Conservation (phyloP, 2,113 vertebrate species). For the Corvus hawaiiensis region DNA sequence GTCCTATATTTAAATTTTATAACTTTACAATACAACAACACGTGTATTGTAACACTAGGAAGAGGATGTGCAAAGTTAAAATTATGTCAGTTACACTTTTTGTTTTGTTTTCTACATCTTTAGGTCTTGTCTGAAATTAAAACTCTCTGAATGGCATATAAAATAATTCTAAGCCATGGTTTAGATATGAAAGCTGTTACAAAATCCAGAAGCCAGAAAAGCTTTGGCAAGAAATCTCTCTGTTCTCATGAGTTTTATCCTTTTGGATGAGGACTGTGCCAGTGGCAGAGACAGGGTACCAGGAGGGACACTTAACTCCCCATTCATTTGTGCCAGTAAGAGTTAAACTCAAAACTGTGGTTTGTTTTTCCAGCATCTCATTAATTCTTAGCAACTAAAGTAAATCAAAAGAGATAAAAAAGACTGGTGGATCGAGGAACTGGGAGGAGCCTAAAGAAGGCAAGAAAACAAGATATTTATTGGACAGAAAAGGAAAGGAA, state of each 20-base stretch:
- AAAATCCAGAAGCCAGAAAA: not conserved
- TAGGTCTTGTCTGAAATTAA: not conserved
- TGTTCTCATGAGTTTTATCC: not conserved
- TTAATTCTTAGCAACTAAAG: not conserved
- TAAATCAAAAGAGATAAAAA: not conserved
- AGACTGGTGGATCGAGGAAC: rapidly evolving
- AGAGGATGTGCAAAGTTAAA: not conserved
- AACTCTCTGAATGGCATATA: not conserved
- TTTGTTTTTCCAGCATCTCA: not conserved
- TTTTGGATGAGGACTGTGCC: not conserved
- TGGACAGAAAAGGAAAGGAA: not conserved
- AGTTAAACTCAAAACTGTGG: not conserved
- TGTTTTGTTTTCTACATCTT: not conserved
- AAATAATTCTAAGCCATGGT: not conserved
- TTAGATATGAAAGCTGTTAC: not conserved
- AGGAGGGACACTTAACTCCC: not conserved
- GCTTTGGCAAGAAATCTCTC: not conserved
- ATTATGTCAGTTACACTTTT: not conserved
- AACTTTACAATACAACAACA: not conserved
- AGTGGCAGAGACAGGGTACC: not conserved
- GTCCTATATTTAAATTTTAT: not conserved
- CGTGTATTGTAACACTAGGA: not conserved
- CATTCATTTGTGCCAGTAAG: not conserved
- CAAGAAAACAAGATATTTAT: not conserved
- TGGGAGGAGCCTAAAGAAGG: not conserved